Percentiles rank a stretch among this genome's conserved stretches.
These are phyloP conservation scores for Centroberyx gerrardi DNA, from an alignment of 2,797 vertebrate genomes.

Conservation along the genomic window DNA sequence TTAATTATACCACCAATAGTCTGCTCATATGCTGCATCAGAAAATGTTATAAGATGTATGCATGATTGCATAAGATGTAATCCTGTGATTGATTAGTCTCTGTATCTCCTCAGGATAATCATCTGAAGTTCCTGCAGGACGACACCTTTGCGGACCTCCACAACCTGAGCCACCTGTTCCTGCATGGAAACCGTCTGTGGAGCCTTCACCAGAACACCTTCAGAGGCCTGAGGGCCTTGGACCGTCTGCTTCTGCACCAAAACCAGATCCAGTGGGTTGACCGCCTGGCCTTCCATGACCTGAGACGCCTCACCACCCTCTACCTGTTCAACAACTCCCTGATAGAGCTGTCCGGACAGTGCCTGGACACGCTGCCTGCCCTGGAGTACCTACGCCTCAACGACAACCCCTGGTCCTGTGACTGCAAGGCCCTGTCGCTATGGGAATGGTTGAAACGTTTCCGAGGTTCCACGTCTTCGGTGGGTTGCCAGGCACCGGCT, in stretches of 20 bases:
- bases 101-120: constrained; percentile 89
- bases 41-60: neutral
- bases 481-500: constrained; percentile 89
- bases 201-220: constrained; percentile 96
- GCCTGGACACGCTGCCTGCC: constrained; percentile 90
- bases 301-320: constrained; percentile 94
- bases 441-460: constrained; percentile 98
- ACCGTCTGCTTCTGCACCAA: constrained; percentile 96
- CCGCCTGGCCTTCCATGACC: constrained; percentile 94
- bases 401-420: constrained; percentile 96
- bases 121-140: constrained; percentile 96
- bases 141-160: constrained; percentile 96
- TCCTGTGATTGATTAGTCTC: constrained; percentile 1
- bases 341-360: constrained; percentile 92
- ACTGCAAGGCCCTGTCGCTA: constrained; percentile 93
- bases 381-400: constrained; percentile 98
- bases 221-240: constrained; percentile 93
- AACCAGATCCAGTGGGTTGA: constrained; percentile 97
- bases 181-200: constrained; percentile 97
- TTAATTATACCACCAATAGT: neutral
- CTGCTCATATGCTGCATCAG: neutral
- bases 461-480: constrained; percentile 93
- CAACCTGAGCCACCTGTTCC: constrained; percentile 98
- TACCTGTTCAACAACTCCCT: constrained; percentile 98
- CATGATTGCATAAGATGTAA: no score